These are phyloP conservation scores for Strix aluco DNA, from an alignment of 2,113 vertebrate genomes.

Conservation along the genomic window DNA sequence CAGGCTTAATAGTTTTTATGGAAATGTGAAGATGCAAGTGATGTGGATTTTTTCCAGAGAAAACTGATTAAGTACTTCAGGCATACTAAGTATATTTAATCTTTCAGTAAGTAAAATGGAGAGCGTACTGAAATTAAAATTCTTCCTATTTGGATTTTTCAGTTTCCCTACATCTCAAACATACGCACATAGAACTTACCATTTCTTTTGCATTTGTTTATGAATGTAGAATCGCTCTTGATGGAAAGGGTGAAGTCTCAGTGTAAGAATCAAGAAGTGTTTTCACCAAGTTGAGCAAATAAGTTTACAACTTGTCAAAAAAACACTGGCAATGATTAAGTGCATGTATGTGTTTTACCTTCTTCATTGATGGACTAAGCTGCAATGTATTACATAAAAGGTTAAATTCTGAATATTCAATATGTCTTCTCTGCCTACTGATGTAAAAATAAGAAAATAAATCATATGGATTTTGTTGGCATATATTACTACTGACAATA, in stretches of 20 bases:
- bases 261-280: background rate
- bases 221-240: background rate
- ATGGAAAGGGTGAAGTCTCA: background rate
- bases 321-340: background rate
- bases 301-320: background rate
- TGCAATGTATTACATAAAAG: background rate
- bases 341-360: background rate
- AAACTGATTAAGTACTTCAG: background rate
- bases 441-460: slow-evolving; percentile 23
- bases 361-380: background rate
- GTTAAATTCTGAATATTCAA: background rate
- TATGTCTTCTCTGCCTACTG: background rate
- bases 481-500: background rate
- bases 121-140: background rate
- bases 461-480: background rate
- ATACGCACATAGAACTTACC: background rate
- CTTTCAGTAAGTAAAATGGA: background rate
- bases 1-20: background rate
- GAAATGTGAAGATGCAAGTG: background rate
- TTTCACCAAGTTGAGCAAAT: background rate
- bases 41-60: background rate
- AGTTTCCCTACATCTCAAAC: background rate
- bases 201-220: background rate
- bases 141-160: background rate
- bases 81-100: background rate